phyloP scores from a whole-genome alignment of 2,113 vertebrate genomes.

The Perca flavescens region DNA sequence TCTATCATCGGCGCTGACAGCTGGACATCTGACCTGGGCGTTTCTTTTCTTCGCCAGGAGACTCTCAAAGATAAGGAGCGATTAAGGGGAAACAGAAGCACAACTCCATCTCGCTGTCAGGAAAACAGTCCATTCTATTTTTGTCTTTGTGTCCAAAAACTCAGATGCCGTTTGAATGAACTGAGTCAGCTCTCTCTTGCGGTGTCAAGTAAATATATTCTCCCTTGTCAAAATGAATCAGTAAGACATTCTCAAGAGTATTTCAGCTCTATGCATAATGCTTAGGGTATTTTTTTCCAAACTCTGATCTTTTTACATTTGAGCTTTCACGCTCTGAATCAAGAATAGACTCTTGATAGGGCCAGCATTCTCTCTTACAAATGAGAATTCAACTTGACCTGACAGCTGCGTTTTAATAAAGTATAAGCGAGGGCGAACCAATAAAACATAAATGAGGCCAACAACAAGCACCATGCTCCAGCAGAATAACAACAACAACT shows the following conservation, averaged over 20 bases:
- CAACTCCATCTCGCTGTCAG: not conserved
- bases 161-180: not conserved
- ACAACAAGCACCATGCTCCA: constrained; percentile 80
- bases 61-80: constrained; percentile 4
- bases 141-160: not conserved
- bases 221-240: constrained; percentile 21
- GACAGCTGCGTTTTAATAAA: constrained; percentile 50
- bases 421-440: constrained; percentile 23
- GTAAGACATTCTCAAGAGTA: not conserved
- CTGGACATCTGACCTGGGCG: constrained; percentile 11
- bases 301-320: constrained; percentile 12
- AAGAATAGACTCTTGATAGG: constrained; percentile 39
- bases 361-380: constrained; percentile 15
- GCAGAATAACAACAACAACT: constrained; percentile 88
- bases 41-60: not conserved
- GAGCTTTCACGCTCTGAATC: constrained; percentile 36
- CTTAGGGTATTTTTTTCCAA: constrained; percentile 8
- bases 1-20: constrained; percentile 38
- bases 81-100: constrained; percentile 15
- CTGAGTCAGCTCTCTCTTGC: not conserved
- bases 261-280: constrained; percentile 37
- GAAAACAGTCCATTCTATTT: not conserved
- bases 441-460: constrained; percentile 69
- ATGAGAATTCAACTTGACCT: not conserved
- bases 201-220: not conserved